A percentile compares a stretch with the other conserved stretches of the same genome.
These are phyloP conservation scores for Bombus cullumanus DNA, from an alignment of 1,140 invertebrate genomes.

Conservation along the genomic window DNA sequence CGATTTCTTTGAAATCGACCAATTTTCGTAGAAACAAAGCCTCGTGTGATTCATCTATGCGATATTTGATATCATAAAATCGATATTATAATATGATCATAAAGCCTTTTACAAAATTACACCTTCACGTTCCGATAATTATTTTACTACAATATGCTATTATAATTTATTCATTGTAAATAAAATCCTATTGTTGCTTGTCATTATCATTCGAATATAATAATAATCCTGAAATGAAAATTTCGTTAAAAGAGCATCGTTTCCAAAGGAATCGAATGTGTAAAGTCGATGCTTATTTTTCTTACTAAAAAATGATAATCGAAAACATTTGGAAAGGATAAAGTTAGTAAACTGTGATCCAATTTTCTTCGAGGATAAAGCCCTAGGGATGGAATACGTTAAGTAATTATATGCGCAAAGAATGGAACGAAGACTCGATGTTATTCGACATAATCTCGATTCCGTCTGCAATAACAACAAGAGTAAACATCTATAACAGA, in stretches of 20 bases:
- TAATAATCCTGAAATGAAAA: too few relatives aligned
- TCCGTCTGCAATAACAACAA: not conserved
- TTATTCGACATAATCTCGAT: not conserved
- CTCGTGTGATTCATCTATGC: not conserved
- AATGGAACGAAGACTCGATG: not conserved
- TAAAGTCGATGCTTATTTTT: not conserved
- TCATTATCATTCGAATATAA: too few relatives aligned
- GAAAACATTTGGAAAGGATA: not conserved
- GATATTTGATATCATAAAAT: not conserved
- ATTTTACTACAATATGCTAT: too few relatives aligned
- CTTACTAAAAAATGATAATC: not conserved
- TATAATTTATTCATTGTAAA: too few relatives aligned
- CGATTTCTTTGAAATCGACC: not conserved
- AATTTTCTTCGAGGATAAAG: not conserved
- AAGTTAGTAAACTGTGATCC: not conserved
- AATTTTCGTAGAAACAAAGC: constrained; percentile 17
- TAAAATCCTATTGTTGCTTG: too few relatives aligned
- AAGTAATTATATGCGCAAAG: not conserved
- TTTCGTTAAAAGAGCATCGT: too few relatives aligned
- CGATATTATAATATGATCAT: not conserved
- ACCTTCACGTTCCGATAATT: too few relatives aligned
- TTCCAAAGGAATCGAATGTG: too few relatives aligned
- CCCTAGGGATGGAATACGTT: not conserved
- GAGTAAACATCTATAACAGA: constrained; percentile 8
- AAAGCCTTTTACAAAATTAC: too few relatives aligned